phyloP scores from a whole-genome alignment of 2,113 vertebrate genomes.

The Pituophis catenifer region DNA sequence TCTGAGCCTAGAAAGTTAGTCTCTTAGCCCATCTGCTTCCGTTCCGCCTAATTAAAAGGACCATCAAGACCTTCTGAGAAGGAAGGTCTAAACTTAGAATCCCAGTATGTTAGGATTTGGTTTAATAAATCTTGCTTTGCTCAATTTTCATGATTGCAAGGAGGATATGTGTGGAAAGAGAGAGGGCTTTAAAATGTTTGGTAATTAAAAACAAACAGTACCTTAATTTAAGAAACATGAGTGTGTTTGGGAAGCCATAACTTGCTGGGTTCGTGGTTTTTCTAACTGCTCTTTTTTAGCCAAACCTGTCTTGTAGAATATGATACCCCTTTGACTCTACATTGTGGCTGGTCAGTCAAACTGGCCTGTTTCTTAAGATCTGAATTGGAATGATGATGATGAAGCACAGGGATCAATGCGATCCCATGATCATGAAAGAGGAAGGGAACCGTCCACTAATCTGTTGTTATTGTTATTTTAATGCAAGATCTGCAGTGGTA shows the following conservation, averaged over 20 bases:
- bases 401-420: neutral
- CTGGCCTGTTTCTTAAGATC: neutral
- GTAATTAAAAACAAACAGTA: neutral
- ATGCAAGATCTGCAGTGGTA: neutral
- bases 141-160: neutral
- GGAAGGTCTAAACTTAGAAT: neutral
- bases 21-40: neutral
- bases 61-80: neutral
- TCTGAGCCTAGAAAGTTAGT: neutral
- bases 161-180: neutral
- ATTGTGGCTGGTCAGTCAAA: neutral
- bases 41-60: neutral
- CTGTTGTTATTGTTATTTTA: neutral
- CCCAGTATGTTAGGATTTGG: neutral
- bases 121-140: neutral
- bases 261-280: slow-evolving; percentile 4
- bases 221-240: neutral
- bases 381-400: neutral
- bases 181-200: neutral
- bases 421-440: neutral
- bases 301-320: neutral
- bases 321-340: neutral
- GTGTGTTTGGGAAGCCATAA: neutral
- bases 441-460: neutral
- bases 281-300: neutral